These are phyloP conservation scores for Palythoa caribaeorum DNA, from an alignment of 92 coral and sea anemone species.

Conservation along the genomic window DNA sequence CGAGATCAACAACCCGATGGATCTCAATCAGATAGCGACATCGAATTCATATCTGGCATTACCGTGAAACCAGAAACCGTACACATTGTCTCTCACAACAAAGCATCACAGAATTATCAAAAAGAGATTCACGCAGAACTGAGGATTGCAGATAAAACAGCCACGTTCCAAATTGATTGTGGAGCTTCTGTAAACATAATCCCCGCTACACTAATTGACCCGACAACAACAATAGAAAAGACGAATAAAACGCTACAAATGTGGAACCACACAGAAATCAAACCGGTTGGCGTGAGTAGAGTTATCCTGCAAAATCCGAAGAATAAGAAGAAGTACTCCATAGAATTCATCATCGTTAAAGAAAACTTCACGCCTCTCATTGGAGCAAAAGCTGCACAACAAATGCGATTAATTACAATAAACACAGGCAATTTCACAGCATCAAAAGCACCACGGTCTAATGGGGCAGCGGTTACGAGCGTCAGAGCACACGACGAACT, in stretches of 20 bases:
- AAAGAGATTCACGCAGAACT: slow-evolving; percentile 48
- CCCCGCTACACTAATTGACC: slow-evolving; percentile 17
- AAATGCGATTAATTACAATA: slow-evolving; percentile 56
- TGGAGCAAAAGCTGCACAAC: slow-evolving; percentile 64
- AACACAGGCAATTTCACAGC: slow-evolving; percentile 48
- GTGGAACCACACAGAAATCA: slow-evolving; percentile 64
- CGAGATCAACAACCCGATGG: slow-evolving; percentile 31
- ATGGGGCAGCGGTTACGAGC: slow-evolving; percentile 14
- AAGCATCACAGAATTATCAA: not conserved
- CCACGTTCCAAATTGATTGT: slow-evolving; percentile 60
- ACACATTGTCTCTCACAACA: not conserved
- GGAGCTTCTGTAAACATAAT: slow-evolving; percentile 42
- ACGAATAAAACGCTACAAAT: slow-evolving; percentile 45
- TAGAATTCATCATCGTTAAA: slow-evolving; percentile 55
- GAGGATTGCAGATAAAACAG: slow-evolving; percentile 38
- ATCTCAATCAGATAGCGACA: slow-evolving; percentile 38
- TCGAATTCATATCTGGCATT: slow-evolving; percentile 42
- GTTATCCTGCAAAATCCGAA: slow-evolving; percentile 53
- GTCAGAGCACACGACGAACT: slow-evolving; percentile 32
- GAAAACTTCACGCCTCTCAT: slow-evolving; percentile 56
- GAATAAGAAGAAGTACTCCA: slow-evolving; percentile 59
- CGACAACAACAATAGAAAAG: slow-evolving; percentile 26
- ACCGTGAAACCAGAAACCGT: slow-evolving; percentile 23
- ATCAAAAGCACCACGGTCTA: slow-evolving; percentile 32
- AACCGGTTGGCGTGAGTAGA: slow-evolving; percentile 43